Base-by-base conservation (phyloP, 2,888 invertebrate genomes). In the Acanthosepion lycidas region DNA sequence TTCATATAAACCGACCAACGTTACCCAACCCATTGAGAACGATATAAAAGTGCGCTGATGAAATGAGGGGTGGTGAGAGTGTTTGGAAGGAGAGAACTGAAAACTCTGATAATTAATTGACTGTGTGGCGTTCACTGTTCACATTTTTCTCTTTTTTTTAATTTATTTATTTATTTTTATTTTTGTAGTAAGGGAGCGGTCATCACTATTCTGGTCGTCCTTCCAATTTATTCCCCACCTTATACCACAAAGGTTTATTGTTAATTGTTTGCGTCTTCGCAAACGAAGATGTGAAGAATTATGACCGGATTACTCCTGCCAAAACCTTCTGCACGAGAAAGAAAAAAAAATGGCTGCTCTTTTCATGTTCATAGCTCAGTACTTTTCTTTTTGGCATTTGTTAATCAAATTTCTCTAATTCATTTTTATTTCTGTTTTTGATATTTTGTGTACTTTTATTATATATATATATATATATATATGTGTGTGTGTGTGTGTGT, bases 261-360 rank as follows among this genome's bases (percentile, higher is more conserved):
- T 78, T 78, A 78, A 78, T 78, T 78, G 78, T 78, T n/a, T 78
- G n/a, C n/a, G n/a, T 33, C n/a, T 78, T 78, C n/a, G n/a, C 78
- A 78, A 78, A 78, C 33, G 78, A 33, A 78, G 78, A 64, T 26
- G 64, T 78, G n/a, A 78, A 78, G n/a, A 78, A 78, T 78, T 78
- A 78, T 78, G 78, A 78, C n/a, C n/a, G 78, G 78, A 78, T 78
- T 78, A 78, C 12, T 78, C n/a, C n/a, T n/a, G n/a, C 78, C 78
- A 33, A 78, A 78, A 15, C n/a, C 9, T n/a, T 78, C 78, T 33
- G 18, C n/a, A 2, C 12, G 15, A 18, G 78, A 33, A 78, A 78
- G 12, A 78, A 78, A n/a, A n/a, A n/a, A 78, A 78, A 23, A 78
- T 78, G 78, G 12, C 12, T 9, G 78, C 15, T 78, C n/a, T 78